Evolutionary conservation across 2,797 vertebrate genomes (phyloP).

Genomic region (Darevskia nairensis): DNA sequence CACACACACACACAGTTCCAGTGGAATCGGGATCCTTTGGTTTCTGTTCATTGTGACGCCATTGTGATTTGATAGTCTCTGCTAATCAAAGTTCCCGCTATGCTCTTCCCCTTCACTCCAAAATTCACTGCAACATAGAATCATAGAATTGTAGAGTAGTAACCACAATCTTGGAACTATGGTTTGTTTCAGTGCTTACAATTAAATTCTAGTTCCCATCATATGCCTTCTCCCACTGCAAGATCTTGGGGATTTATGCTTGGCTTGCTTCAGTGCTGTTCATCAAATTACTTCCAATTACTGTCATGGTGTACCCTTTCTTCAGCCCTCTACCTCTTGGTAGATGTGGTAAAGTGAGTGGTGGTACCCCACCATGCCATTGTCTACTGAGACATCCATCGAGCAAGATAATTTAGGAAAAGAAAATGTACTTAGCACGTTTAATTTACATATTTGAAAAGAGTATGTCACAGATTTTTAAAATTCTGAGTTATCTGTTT

Average conservation of each 20-base stretch:
- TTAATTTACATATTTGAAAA: background rate
- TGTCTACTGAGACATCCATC: background rate
- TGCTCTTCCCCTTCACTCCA: background rate
- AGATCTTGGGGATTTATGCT: too few species aligned
- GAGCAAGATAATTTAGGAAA: background rate
- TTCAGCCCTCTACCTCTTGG: background rate
- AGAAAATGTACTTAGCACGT: background rate
- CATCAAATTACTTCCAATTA: background rate
- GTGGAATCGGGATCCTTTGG: background rate
- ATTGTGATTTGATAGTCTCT: background rate
- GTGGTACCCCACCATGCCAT: too few species aligned
- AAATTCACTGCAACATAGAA: background rate
- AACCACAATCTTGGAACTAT: too few species aligned
- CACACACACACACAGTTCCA: background rate
- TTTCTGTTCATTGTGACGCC: background rate
- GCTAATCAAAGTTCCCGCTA: background rate
- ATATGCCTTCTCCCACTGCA: background rate
- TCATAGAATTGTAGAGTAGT: too few species aligned
- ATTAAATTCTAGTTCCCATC: background rate
- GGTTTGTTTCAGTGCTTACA: background rate
- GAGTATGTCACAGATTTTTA: too few species aligned
- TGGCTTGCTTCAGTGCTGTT: background rate
- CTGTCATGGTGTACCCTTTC: background rate
- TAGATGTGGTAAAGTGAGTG: too few species aligned
- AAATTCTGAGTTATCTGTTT: too few species aligned